Evolutionary conservation across 2,113 vertebrate genomes (phyloP).

Genomic region (Bolborhynchus lineola): DNA sequence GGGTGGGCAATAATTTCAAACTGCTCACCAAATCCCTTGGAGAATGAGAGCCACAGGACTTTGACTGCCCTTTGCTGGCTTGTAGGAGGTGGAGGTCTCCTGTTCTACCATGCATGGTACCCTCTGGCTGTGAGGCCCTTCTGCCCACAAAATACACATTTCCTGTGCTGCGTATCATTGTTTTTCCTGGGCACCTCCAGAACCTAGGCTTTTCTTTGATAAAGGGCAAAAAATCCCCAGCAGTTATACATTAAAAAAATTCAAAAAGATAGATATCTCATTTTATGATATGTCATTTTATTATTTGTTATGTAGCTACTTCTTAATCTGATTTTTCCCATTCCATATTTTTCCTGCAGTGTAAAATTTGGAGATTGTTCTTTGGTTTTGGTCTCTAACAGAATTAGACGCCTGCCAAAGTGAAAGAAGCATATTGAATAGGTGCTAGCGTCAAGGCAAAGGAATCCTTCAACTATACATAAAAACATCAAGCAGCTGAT

Average conservation of each 20-base stretch:
- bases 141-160: not conserved
- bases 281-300: not conserved
- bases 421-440: not conserved
- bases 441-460: not conserved
- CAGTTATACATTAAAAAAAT: not conserved
- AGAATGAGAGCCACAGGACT: not conserved
- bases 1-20: not conserved
- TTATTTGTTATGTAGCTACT: not conserved
- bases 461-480: not conserved
- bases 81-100: not conserved
- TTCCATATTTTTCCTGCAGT: not conserved
- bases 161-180: not conserved
- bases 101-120: not conserved
- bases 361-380: not conserved
- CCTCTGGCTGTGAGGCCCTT: not conserved
- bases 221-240: not conserved
- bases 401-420: not conserved
- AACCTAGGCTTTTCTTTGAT: not conserved
- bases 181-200: not conserved
- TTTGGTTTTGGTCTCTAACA: not conserved
- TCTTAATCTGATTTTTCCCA: not conserved
- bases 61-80: not conserved
- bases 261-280: accelerated
- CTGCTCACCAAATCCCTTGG: not conserved
- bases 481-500: not conserved